Evolutionary conservation across 2,113 vertebrate species (phyloP).

Genomic region (Melospiza georgiana): DNA sequence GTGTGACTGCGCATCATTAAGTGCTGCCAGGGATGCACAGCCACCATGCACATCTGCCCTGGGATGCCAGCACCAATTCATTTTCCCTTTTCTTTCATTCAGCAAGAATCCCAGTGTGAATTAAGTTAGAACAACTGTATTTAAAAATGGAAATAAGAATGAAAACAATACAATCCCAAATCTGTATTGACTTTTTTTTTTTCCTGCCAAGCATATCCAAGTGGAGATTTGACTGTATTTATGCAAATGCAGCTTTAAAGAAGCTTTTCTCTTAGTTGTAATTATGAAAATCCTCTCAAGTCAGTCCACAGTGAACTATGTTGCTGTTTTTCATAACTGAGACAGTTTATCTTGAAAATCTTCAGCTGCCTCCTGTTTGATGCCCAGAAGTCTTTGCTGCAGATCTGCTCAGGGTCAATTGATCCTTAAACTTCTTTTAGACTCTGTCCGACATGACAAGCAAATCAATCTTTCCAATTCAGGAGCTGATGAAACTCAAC

Average conservation of each 20-base stretch:
- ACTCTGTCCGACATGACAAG: constrained; percentile 80
- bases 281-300: constrained; percentile 72
- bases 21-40: not conserved
- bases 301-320: constrained; percentile 17
- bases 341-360: constrained; percentile 71
- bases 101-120: not conserved
- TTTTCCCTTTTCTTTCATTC: not conserved
- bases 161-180: constrained; percentile 15
- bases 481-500: constrained; percentile 77
- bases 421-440: constrained; percentile 77
- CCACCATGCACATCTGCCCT: not conserved
- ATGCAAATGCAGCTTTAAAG: constrained; percentile 56
- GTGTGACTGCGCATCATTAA: not conserved
- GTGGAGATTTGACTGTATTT: constrained; percentile 30
- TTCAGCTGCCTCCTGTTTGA: constrained; percentile 56
- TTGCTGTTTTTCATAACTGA: constrained; percentile 50
- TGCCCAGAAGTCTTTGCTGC: constrained; percentile 63
- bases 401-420: constrained; percentile 71
- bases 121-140: constrained; percentile 9
- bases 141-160: constrained; percentile 48
- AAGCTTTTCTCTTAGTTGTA: constrained; percentile 59
- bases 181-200: not conserved
- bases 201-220: not conserved
- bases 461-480: constrained; percentile 81
- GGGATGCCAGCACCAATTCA: not conserved